phyloP scores from a whole-genome alignment of 2,113 vertebrate species.

The Oreotrochilus melanogaster region DNA sequence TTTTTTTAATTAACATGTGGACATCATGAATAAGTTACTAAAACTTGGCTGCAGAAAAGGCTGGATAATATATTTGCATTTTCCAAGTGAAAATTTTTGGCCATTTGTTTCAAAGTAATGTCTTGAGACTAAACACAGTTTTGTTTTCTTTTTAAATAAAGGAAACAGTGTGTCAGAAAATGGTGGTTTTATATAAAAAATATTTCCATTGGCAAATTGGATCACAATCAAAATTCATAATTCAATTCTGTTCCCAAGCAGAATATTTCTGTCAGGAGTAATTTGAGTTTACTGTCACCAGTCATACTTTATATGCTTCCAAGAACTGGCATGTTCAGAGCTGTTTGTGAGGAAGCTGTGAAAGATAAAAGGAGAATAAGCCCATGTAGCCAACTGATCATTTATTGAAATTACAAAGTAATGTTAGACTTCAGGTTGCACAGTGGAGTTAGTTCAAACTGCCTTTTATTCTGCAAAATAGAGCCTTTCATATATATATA shows the following conservation, averaged over 20 bases:
- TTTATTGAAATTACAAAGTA: background rate
- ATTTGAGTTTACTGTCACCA: conserved; percentile 3
- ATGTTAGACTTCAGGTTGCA: background rate
- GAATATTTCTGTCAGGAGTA: conserved; percentile 26
- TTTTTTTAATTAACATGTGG: background rate
- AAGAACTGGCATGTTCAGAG: background rate
- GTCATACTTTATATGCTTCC: background rate
- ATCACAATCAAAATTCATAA: conserved; percentile 3
- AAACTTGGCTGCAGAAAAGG: background rate
- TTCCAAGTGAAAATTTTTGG: background rate
- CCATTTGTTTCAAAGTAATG: background rate
- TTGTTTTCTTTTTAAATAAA: conserved; percentile 19
- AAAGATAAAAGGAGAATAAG: conserved; percentile 17
- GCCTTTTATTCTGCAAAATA: background rate
- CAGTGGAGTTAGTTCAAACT: background rate
- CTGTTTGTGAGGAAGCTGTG: background rate
- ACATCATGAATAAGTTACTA: background rate
- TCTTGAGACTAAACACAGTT: background rate
- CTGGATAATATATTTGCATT: background rate
- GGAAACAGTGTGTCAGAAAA: background rate
- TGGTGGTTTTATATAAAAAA: background rate
- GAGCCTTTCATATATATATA: background rate
- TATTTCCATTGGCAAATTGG: conserved; percentile 13
- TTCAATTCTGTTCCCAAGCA: background rate
- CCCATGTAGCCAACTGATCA: background rate